These are phyloP conservation scores for Anneissia japonica DNA, from an alignment of 35 echinoderm and acorn worm species.

Conservation along the genomic window DNA sequence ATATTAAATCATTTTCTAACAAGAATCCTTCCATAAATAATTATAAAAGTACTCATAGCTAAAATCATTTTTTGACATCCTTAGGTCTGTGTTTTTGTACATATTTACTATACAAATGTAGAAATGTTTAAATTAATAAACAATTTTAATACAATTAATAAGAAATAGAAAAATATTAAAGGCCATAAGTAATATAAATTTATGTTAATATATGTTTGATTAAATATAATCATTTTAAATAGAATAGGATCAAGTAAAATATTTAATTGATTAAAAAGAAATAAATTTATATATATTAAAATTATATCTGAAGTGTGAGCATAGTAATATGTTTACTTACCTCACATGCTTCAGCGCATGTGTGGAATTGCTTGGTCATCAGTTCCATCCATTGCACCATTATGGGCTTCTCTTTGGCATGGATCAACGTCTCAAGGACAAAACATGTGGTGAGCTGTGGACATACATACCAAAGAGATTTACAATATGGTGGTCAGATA, in stretches of 20 bases:
- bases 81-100: too few species aligned
- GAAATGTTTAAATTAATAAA: background rate
- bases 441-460: constrained; percentile 68
- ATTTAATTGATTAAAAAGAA: too few species aligned
- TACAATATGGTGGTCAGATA: background rate
- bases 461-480: background rate
- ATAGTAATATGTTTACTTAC: constrained; percentile 12
- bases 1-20: too few species aligned
- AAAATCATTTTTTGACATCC: too few species aligned
- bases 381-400: constrained; percentile 83
- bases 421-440: constrained; percentile 71
- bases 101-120: background rate
- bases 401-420: constrained; percentile 77
- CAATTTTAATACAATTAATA: background rate
- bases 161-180: too few species aligned
- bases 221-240: too few species aligned
- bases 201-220: too few species aligned
- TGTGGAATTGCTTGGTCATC: constrained; percentile 83
- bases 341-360: constrained; percentile 73
- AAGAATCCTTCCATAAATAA: background rate
- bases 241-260: too few species aligned
- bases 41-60: background rate
- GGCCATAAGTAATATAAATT: too few species aligned
- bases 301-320: background rate
- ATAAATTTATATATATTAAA: background rate